Conservation (phyloP, 2,888 invertebrate species). For the Sminthurinus aureus region DNA sequence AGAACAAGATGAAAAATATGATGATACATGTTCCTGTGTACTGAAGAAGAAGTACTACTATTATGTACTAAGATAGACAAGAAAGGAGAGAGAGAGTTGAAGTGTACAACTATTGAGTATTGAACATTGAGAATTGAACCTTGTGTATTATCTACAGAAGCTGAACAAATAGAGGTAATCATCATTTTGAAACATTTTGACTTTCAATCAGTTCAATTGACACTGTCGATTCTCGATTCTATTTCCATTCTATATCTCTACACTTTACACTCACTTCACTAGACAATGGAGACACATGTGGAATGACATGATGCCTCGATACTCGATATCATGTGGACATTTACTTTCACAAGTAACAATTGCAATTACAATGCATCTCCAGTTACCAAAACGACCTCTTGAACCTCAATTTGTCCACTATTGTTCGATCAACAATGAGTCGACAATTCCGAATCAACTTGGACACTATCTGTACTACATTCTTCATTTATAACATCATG, state of each 20-base stretch:
- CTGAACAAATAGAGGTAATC: constrained; percentile 30
- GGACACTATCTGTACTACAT: too few relatives aligned
- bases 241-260: background rate
- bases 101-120: background rate
- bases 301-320: constrained; percentile 33
- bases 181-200: constrained; percentile 23
- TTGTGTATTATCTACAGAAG: constrained; percentile 19
- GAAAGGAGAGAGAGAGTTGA: background rate
- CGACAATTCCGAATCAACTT: constrained; percentile 19
- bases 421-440: constrained; percentile 52
- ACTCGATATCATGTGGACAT: constrained; percentile 33
- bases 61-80: background rate
- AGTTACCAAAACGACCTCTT: constrained; percentile 51
- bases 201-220: constrained; percentile 37
- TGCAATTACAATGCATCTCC: constrained; percentile 34
- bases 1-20: constrained; percentile 3
- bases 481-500: background rate
- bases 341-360: constrained; percentile 29
- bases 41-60: too few relatives aligned
- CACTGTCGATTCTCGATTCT: background rate
- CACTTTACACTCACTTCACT: background rate
- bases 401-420: constrained; percentile 59
- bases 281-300: constrained; percentile 27
- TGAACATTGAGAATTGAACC: background rate
- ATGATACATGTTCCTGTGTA: background rate